Base-by-base conservation (phyloP, 2,888 invertebrate genomes). In the Mythimna albipuncta region DNA sequence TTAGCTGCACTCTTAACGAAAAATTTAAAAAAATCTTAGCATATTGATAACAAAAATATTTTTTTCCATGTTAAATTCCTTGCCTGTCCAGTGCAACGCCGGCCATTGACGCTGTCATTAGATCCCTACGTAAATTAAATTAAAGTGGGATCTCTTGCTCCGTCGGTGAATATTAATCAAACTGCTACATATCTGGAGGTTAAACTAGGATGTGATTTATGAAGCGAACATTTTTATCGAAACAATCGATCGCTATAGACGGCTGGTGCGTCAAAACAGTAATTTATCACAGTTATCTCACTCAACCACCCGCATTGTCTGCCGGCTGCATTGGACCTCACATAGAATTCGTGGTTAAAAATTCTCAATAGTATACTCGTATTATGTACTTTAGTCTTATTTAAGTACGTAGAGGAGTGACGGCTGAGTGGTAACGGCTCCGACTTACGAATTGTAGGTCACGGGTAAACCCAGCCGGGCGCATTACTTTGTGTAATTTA, bases 281-380 rank as follows among this genome's bases (percentile, higher is more conserved):
- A 88, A 94, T 95, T 93, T 92, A 94, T 95, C 94, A 94, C 88
- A 85, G 92, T 91, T 93, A 93, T 94, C 94, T 93, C 90, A 76
- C 85, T 85, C 87, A 86, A 86, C 88, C 91, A 90, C 91, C 92
- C 89, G 88, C 85, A 89, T 90, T 90, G 91, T 89, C 86, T 88
- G 88, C 83, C 71, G 75, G 86, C 73, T 91, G 89, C 90, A 90
- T 82, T 83, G 80, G 81, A 86, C 84, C 83, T 75, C 69, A 77
- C 83, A 83, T 86, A 72, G 64, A 66, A 69, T 74, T 80, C 61
- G 52, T 69, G 64, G 75, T 69, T 68, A 77, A 82, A 81, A 83
- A 82, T 35, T 65, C 35, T 62, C 41, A 67, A 19, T 26, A n/a
- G 35, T 69, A 19, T 41, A 7, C 19, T 16, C 16, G 47, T 47